A percentile compares a stretch with the other conserved stretches of the same genome.
These are phyloP conservation scores for Balaenoptera acutorostrata DNA, from an alignment of 2,113 vertebrate species.

Conservation along the genomic window DNA sequence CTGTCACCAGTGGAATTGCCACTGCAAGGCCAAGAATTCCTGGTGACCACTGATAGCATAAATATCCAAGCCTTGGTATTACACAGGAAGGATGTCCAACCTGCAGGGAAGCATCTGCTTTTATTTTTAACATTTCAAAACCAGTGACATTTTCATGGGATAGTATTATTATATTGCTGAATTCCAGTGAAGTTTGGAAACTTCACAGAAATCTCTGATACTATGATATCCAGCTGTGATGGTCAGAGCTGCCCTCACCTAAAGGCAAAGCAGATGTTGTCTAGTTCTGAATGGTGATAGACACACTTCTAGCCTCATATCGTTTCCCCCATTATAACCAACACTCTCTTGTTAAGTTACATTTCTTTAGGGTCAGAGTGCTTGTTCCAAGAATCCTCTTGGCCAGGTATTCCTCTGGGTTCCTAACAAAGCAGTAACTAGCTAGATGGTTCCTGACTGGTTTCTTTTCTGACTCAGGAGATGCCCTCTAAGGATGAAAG, in stretches of 20 bases:
- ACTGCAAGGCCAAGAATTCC: constrained; percentile 50
- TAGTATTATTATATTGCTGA: constrained; percentile 44
- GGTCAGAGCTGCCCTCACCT: background rate
- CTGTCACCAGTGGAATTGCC: constrained; percentile 68
- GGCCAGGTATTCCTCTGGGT: background rate
- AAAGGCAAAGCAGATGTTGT: background rate
- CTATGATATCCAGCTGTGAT: background rate
- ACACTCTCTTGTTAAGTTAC: background rate
- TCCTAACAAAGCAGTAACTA: background rate
- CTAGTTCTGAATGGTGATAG: background rate
- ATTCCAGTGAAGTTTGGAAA: background rate
- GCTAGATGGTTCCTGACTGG: background rate
- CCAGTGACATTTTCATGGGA: constrained; percentile 33
- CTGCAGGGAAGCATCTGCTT: constrained; percentile 73
- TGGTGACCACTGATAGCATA: constrained; percentile 72
- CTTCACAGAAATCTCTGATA: background rate
- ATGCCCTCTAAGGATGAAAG: background rate
- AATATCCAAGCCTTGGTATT: constrained; percentile 51
- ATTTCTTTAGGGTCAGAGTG: background rate
- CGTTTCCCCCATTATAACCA: background rate
- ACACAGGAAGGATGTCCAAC: constrained; percentile 43
- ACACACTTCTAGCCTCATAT: background rate
- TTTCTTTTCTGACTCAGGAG: background rate
- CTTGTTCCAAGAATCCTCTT: background rate
- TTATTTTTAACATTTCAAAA: constrained; percentile 78